These are phyloP conservation scores for Aphelinus certus DNA, from an alignment of 1,140 invertebrate species.

Conservation along the genomic window DNA sequence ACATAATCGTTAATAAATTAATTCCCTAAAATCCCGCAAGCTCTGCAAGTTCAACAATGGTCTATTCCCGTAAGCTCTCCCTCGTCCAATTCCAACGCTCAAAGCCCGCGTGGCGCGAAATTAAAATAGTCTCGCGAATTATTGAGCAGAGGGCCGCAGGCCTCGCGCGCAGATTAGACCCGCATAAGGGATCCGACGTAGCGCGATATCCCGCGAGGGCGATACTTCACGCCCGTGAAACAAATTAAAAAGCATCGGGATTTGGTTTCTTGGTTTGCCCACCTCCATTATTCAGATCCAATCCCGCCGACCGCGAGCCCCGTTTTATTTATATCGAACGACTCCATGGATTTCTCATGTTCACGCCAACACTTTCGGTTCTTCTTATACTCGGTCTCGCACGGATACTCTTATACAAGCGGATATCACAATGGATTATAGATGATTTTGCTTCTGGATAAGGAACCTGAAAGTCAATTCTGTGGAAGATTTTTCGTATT, in stretches of 20 bases:
- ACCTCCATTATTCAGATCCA: conserved; percentile 61
- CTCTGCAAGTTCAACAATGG: no score
- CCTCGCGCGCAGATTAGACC: conserved; percentile 21
- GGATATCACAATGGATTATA: no score
- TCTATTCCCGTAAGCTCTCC: no score
- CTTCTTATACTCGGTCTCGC: no score
- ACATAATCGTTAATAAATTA: no score
- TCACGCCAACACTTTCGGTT: neutral
- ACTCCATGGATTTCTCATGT: conserved; percentile 29
- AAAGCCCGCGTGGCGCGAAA: no score
- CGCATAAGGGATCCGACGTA: neutral
- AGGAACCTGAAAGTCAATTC: no score
- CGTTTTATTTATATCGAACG: conserved; percentile 48
- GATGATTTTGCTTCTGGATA: no score
- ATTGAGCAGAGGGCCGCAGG: conserved; percentile 1
- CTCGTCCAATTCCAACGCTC: no score
- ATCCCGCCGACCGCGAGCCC: conserved; percentile 52
- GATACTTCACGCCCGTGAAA: conserved; percentile 42
- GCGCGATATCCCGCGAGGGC: conserved; percentile 4
- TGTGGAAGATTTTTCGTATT: no score
- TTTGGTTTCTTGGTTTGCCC: conserved; percentile 54
- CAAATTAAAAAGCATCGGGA: conserved; percentile 60
- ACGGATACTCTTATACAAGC: no score
- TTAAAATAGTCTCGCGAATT: neutral
- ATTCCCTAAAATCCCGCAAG: no score